Evolutionary conservation across 2,888 invertebrate species (phyloP).

Genomic region (Drosophila eohydei): DNA sequence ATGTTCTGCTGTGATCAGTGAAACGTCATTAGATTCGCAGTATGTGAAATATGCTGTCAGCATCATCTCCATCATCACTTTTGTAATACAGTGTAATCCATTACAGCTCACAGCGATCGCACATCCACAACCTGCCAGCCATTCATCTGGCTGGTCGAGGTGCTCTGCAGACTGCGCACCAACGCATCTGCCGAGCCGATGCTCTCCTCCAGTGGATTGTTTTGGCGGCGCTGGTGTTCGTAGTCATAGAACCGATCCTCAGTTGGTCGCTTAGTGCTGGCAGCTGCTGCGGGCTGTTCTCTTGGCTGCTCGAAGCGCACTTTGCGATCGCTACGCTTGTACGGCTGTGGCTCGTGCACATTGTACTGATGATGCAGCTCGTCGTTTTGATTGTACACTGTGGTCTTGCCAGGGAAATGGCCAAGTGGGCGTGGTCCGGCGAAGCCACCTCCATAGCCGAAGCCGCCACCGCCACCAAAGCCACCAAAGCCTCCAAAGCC

Average conservation of each 20-base stretch:
- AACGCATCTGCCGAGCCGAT: constrained; percentile 38
- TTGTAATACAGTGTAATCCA: neutral
- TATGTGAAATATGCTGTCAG: neutral
- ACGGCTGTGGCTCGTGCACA: constrained; percentile 71
- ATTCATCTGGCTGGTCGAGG: constrained; percentile 47
- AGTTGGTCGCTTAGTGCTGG: constrained; percentile 28
- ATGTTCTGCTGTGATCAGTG: too few relatives aligned
- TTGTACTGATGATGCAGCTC: constrained; percentile 75
- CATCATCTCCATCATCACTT: neutral
- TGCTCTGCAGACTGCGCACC: constrained; percentile 60
- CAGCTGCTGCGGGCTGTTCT: constrained; percentile 44
- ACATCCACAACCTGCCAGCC: constrained; percentile 80
- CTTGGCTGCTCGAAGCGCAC: constrained; percentile 78
- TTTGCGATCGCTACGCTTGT: constrained; percentile 81
- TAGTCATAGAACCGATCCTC: constrained; percentile 84
- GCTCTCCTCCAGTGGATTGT: constrained; percentile 64
- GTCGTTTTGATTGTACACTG: constrained; percentile 69
- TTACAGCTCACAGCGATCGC: constrained; percentile 54
- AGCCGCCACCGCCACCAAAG: constrained; percentile 48
- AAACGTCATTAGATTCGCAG: too few relatives aligned
- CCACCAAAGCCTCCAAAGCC: constrained; percentile 76
- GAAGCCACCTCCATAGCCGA: constrained; percentile 53
- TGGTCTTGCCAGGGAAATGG: constrained; percentile 76
- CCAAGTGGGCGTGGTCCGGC: constrained; percentile 61
- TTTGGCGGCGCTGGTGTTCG: constrained; percentile 75